Conservation (phyloP, 2,113 vertebrate species). For the Corydoras sp. region DNA sequence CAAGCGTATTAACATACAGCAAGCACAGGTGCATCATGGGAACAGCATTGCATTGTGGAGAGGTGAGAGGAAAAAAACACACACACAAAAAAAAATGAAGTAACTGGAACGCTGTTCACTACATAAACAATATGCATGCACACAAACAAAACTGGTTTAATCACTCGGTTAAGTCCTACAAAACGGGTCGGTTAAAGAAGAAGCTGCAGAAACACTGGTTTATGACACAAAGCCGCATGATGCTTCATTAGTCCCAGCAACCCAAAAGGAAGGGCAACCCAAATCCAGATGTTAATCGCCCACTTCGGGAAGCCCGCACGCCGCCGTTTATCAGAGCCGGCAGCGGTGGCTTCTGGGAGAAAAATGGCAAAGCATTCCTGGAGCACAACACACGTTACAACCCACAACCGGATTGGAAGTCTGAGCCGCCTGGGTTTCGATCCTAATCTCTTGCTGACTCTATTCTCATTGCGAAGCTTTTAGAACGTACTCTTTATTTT, state of each 20-base stretch:
- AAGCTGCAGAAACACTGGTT: conserved; percentile 29
- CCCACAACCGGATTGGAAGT: too few species aligned
- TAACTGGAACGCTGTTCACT: conserved; percentile 99
- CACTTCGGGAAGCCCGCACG: not conserved
- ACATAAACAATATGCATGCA: conserved; percentile 99
- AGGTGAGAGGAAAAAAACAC: conserved; percentile 99
- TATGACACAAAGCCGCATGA: conserved; percentile 15
- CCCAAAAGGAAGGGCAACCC: not conserved
- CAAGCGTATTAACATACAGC: conserved; percentile 99
- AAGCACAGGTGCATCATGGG: conserved; percentile 99
- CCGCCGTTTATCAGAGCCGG: not conserved
- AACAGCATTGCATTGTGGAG: conserved; percentile 99
- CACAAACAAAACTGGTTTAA: conserved; percentile 94
- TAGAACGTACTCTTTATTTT: too few species aligned
- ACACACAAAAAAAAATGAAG: conserved; percentile 69
- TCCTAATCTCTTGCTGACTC: too few species aligned
- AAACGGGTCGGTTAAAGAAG: conserved; percentile 25
- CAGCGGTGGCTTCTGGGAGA: too few species aligned
- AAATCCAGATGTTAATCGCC: not conserved
- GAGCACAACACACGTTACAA: too few species aligned
- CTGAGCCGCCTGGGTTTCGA: too few species aligned
- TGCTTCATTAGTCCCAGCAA: conserved; percentile 30
- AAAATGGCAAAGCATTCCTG: too few species aligned
- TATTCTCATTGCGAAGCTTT: too few species aligned
- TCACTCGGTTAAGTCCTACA: conserved; percentile 61